Base-by-base conservation (phyloP, 2,113 vertebrate genomes). In the Vicugna pacos region DNA sequence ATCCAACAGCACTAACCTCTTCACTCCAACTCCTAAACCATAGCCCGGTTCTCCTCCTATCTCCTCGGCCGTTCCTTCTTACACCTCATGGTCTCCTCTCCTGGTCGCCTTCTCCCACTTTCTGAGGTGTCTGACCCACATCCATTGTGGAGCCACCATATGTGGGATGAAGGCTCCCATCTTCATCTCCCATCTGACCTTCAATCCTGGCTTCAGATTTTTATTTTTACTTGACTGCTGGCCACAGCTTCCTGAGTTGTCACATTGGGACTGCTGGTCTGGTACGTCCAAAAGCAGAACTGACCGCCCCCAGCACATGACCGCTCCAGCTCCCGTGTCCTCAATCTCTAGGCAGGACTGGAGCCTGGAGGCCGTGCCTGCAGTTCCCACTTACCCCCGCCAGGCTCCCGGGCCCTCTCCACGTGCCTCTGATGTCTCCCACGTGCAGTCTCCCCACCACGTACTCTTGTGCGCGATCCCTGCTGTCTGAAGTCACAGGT, bases 11-110 rank as follows among this genome's bases (percentile, higher is more conserved):
- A 46, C 4, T 42, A 20, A 30, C 48, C 17, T 14, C 7, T 26
- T 3, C 17, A 13, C 46, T 38, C 26, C 35, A 9, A 91, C 62
- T 30, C 35, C 24, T 5, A 77, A 20, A 17, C 19, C 16, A 3
- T 52, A 9, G 42, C 42, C 13, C 1, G n/a, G 24, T 0, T 67
- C 24, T 48, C 32, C 35, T 35, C 1, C 12, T 4, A 10, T 13
- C 38, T 9, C n/a, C n/a, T 50, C 0, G 3, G 32, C 20, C 6
- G 19, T 0, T 24, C 19, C 38, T 54, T 22, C 52, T 14, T 2
- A 3, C 16, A 19, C 35, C 65, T 24, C 42, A 6, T 11, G 9
- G 15, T 9, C 72, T 30, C 65, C 58, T 87, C 46, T 69, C 19
- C 26, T 32, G 30, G 42, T 5, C 16, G 12, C 26, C 82, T 69